Percentiles rank a stretch among this genome's conserved stretches.
Conservation (phyloP, 35 echinoderm and acorn worm genomes). For the Ptychodera flava region DNA sequence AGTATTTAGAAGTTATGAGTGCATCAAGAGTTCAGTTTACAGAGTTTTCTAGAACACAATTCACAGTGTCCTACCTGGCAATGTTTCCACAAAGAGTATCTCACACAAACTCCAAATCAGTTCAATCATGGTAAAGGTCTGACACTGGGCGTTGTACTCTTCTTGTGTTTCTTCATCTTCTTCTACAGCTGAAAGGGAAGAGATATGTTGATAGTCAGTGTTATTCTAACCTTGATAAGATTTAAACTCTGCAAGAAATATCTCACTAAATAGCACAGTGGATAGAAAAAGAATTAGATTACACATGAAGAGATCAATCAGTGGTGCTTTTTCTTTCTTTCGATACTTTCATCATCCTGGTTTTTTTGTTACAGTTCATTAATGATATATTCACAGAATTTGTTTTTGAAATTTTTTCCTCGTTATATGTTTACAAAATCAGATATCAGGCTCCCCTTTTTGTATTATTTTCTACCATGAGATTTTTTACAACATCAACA, state of each 20-base stretch:
- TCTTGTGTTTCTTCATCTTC: background rate
- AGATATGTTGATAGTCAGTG: background rate
- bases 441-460: too few species aligned
- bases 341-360: too few species aligned
- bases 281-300: background rate
- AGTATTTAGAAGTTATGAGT: too few species aligned
- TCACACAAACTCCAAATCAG: constrained; percentile 97
- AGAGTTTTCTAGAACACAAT: too few species aligned
- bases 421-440: too few species aligned
- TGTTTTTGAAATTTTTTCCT: too few species aligned
- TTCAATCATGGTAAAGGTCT: constrained; percentile 72
- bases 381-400: too few species aligned
- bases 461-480: too few species aligned
- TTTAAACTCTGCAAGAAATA: background rate
- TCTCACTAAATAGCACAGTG: background rate
- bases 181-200: background rate
- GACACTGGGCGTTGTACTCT: constrained; percentile 41
- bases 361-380: too few species aligned
- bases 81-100: constrained; percentile 92
- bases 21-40: too few species aligned
- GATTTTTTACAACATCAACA: too few species aligned
- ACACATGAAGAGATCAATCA: background rate
- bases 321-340: background rate
- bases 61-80: constrained; percentile 97
- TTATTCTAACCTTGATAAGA: background rate